Conservation (phyloP, 2,888 invertebrate genomes). For the Phengaris arion region DNA sequence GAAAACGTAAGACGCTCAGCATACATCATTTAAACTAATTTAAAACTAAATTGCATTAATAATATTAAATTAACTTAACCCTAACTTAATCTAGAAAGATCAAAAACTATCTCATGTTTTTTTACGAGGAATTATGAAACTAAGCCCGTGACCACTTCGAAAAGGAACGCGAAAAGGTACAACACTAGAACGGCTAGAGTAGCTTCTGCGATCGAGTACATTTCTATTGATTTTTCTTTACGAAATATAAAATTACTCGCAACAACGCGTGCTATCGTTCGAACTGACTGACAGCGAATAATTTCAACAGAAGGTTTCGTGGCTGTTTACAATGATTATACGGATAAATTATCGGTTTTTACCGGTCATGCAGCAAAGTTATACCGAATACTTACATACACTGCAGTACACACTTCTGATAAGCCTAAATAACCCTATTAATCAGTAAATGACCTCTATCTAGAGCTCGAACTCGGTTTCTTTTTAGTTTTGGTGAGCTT, state of each 20-base stretch:
- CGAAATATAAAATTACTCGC: conserved; percentile 30
- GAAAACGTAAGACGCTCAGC: conserved; percentile 21
- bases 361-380: not conserved
- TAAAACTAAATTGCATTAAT: conserved; percentile 63
- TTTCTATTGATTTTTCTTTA: conserved; percentile 49
- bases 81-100: conserved; percentile 50
- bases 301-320: conserved; percentile 31
- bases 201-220: conserved; percentile 74
- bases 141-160: conserved; percentile 71
- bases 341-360: conserved; percentile 10
- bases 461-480: not conserved
- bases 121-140: conserved; percentile 55
- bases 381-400: not conserved
- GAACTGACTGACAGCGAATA: conserved; percentile 59
- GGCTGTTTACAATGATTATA: conserved; percentile 8
- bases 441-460: not conserved
- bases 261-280: conserved; percentile 55
- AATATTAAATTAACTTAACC: conserved; percentile 53
- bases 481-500: no score
- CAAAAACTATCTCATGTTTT: conserved; percentile 65
- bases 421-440: not conserved
- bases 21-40: conserved; percentile 24
- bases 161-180: conserved; percentile 70
- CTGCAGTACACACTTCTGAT: not conserved
- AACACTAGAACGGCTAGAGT: conserved; percentile 70